Base-by-base conservation (phyloP, 1,140 invertebrate genomes). In the Drosophila lacteicornis region DNA sequence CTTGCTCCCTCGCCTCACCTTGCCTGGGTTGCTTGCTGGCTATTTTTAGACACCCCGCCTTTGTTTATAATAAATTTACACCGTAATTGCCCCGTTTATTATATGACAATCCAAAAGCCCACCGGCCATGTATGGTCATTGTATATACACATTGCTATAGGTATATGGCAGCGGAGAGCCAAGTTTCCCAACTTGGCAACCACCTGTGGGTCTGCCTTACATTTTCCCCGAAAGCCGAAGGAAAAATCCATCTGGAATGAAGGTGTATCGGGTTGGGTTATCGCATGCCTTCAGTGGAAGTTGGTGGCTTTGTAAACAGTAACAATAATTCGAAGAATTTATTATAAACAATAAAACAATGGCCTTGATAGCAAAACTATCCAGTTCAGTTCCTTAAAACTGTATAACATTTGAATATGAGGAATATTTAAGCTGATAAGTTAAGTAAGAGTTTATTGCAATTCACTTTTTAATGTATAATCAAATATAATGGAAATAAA, bases 51-150 rank as follows among this genome's bases (percentile, higher is more conserved):
- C 36, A 5, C 30, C 71, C 60, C 57, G 71, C 60, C 63, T 66
- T 49, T 71, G 73, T 71, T 79, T 71, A 91, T 91, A 69, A 91
- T 91, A 60, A 60, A 91, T 91, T 82, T 80, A 82, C 85, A 74
- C 75, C 70, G 75, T 76, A 90, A 90, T 82, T 80, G 82, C 70
- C 56, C 17, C 17, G 12, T 3, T 51, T 12, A 51, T 63, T 75
- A 77, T 75, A 70, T 65, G 69, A 73, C 56, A 63, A 74, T 75
- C 67, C 59, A 45, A 51, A 57, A 27, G 22, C 47, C 9, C 13
- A 42, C 57, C 45, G 27, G 12, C 57, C 46, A 73, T 43, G 25
- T 33, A 36, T 47, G 49, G 27, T 15, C 12, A 46, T 13, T 42
- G n/a, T 43, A 8, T 43, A 3, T 43, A 43, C 42, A 17, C 8